Percentiles rank a stretch among this genome's conserved stretches.
Evolutionary conservation across 2,797 vertebrate species (phyloP).

Genomic region (Euthynnus affinis): DNA sequence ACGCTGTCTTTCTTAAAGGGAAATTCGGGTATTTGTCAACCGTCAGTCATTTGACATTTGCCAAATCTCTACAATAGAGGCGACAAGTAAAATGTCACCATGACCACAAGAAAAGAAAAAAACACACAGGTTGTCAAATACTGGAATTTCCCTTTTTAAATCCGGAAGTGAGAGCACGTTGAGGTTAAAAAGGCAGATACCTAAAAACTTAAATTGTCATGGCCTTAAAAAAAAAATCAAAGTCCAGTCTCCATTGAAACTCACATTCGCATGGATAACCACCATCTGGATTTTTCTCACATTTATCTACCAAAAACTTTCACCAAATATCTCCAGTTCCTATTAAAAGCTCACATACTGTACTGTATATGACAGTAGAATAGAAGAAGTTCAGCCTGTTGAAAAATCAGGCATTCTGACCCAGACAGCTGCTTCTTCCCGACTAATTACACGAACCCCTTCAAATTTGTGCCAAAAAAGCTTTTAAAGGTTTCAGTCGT

Average conservation of each 20-base stretch:
- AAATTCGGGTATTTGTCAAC: slow-evolving; percentile 16
- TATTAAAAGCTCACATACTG: background rate
- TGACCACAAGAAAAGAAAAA: background rate
- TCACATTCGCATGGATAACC: slow-evolving; percentile 7
- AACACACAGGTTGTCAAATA: slow-evolving; percentile 6
- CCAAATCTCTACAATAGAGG: background rate
- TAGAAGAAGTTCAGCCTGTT: no score
- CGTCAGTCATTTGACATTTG: background rate
- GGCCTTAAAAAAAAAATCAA: slow-evolving; percentile 25
- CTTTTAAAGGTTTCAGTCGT: no score
- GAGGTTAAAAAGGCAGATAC: background rate
- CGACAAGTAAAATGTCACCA: background rate
- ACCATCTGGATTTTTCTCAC: background rate
- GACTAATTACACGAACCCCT: background rate
- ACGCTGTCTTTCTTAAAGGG: slow-evolving; percentile 8
- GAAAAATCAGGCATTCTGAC: background rate
- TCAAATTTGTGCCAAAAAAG: no score
- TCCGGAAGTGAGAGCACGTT: background rate
- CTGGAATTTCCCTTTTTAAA: slow-evolving; percentile 17
- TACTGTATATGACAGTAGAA: no score
- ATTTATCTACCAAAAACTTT: background rate
- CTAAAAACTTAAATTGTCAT: slow-evolving; percentile 6
- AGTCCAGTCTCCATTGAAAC: slow-evolving; percentile 41
- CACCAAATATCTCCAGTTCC: background rate
- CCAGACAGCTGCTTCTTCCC: background rate